phyloP scores from a whole-genome alignment of 2,113 vertebrate species.

The Sphaerodactylus townsendi region DNA sequence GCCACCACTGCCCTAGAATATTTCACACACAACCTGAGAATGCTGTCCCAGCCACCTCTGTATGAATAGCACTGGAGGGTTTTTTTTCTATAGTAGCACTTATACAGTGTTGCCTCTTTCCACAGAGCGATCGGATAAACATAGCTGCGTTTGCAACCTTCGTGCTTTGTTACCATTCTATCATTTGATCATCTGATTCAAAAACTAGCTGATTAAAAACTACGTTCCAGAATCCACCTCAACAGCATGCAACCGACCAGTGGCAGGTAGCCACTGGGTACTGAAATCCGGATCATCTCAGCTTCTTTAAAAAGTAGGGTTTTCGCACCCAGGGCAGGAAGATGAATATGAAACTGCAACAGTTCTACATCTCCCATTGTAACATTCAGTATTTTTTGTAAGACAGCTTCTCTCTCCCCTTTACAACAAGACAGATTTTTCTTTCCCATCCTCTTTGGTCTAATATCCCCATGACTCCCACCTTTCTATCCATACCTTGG shows the following conservation, averaged over 20 bases:
- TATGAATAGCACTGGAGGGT: background rate
- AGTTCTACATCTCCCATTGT: background rate
- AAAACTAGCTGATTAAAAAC: background rate
- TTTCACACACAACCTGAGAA: background rate
- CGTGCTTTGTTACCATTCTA: background rate
- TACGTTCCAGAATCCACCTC: background rate
- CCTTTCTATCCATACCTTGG: background rate
- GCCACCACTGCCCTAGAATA: too few relatives aligned
- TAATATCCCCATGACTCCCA: background rate
- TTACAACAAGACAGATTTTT: background rate
- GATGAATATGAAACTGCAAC: background rate
- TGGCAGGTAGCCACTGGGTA: background rate
- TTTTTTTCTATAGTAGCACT: background rate
- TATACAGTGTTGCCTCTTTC: background rate
- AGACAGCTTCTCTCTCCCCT: background rate
- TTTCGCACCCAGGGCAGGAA: background rate
- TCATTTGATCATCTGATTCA: background rate
- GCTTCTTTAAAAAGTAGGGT: background rate
- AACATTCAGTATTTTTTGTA: background rate
- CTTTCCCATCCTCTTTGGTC: background rate
- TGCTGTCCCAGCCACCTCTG: background rate
- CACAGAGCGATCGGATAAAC: background rate
- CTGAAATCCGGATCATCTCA: background rate
- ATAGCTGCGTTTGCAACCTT: background rate
- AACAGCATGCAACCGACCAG: background rate